These are phyloP conservation scores for Cylindroiulus punctatus DNA, from an alignment of 2,888 invertebrate genomes.

Conservation along the genomic window DNA sequence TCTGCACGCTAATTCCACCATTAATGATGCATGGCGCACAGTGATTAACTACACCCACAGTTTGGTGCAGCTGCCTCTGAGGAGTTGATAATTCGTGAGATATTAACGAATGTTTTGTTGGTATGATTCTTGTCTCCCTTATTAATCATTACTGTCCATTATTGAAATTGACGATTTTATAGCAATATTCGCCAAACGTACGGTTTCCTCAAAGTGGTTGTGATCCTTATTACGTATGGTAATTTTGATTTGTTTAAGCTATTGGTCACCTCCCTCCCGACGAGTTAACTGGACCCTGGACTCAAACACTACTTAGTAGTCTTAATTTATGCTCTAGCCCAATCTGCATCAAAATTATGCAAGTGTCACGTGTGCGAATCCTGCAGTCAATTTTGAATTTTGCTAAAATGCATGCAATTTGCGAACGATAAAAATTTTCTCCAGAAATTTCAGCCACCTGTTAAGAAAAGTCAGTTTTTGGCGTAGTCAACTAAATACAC, in stretches of 20 bases:
- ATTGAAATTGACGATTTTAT: conserved; percentile 8
- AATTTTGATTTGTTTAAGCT: background rate
- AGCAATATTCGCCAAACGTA: conserved; percentile 20
- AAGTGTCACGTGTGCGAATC: too few species aligned
- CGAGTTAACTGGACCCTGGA: too few species aligned
- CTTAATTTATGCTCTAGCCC: too few species aligned
- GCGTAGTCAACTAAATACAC: too few species aligned
- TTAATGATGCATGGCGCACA: conserved; percentile 7
- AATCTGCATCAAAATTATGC: too few species aligned
- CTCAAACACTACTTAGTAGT: too few species aligned
- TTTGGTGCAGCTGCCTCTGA: background rate
- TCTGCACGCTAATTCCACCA: background rate
- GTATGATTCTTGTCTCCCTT: background rate
- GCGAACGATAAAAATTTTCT: too few species aligned
- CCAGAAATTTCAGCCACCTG: too few species aligned
- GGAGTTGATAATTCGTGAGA: background rate
- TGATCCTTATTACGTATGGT: conserved; percentile 10
- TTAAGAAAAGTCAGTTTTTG: too few species aligned
- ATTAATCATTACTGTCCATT: background rate
- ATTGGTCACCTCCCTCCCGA: conserved; percentile 13
- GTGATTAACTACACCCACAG: background rate
- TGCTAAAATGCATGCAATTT: too few species aligned
- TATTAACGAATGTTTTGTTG: background rate
- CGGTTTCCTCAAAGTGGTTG: conserved; percentile 21
- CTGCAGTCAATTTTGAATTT: too few species aligned